Percentiles rank a stretch among this genome's conserved stretches.
These are phyloP conservation scores for Crax fasciolata DNA, from an alignment of 2,797 vertebrate genomes.

Conservation along the genomic window DNA sequence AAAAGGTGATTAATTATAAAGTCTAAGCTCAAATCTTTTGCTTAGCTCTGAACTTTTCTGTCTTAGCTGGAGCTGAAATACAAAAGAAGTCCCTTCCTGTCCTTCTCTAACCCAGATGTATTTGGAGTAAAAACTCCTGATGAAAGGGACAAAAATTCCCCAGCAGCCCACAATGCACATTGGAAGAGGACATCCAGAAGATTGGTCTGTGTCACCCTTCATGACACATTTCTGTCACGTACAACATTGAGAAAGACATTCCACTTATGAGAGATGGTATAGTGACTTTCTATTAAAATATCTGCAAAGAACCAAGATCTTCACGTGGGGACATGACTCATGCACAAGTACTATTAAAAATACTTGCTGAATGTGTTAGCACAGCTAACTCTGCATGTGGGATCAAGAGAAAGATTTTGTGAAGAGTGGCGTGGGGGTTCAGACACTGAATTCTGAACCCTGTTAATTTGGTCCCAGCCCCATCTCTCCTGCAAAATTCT, in stretches of 20 bases:
- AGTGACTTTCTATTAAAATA: background rate
- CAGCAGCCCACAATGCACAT: background rate
- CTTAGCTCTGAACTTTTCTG: background rate
- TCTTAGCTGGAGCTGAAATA: background rate
- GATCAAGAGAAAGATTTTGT: background rate
- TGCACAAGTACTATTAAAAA: background rate
- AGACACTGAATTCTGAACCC: background rate
- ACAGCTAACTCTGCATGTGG: background rate
- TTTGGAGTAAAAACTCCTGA: background rate
- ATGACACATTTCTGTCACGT: rapidly evolving
- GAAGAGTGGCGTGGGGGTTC: background rate
- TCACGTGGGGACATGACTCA: background rate
- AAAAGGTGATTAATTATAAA: background rate
- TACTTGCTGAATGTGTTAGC: background rate
- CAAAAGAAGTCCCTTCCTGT: background rate
- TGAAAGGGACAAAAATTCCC: background rate
- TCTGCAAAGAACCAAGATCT: background rate
- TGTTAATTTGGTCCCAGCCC: background rate
- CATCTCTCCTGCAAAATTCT: background rate
- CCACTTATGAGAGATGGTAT: background rate
- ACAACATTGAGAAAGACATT: rapidly evolving
- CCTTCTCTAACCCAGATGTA: background rate
- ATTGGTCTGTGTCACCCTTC: background rate
- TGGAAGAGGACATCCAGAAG: background rate
- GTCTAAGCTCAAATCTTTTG: background rate